These are phyloP conservation scores for Myripristis murdjan DNA, from an alignment of 2,797 vertebrate genomes.

Conservation along the genomic window DNA sequence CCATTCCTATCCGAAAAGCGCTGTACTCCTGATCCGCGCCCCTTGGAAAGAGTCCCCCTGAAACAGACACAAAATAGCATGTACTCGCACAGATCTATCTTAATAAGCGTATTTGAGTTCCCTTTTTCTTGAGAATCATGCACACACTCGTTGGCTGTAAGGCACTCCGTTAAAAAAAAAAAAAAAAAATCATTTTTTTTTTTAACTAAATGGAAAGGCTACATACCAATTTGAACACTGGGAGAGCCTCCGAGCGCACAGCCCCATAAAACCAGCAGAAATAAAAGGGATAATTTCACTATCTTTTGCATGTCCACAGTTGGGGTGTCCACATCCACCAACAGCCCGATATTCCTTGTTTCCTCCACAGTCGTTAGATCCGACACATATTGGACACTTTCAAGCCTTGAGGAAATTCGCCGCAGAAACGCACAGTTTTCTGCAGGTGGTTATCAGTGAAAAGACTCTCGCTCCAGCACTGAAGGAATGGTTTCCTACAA, in stretches of 20 bases:
- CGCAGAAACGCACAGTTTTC: constrained; percentile 21
- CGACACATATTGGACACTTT: constrained; percentile 84
- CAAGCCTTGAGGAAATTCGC: constrained; percentile 27
- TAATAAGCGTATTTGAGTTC: background rate
- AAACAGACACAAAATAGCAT: constrained; percentile 54
- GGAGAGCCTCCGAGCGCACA: constrained; percentile 92
- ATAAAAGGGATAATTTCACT: constrained; percentile 91
- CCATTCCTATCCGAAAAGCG: constrained; percentile 98
- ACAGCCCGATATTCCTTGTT: constrained; percentile 75
- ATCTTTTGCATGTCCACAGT: constrained; percentile 96
- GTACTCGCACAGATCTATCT: constrained; percentile 3
- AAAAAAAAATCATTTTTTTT: background rate
- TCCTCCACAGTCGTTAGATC: constrained; percentile 86
- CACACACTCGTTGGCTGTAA: background rate
- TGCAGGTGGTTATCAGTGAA: constrained; percentile 66
- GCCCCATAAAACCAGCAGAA: constrained; percentile 93
- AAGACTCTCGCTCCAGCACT: constrained; percentile 54
- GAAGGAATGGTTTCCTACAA: constrained; percentile 75
- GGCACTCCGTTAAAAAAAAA: background rate
- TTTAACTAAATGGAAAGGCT: constrained; percentile 10
- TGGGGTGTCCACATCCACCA: constrained; percentile 90
- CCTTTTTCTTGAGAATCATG: background rate
- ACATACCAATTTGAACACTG: constrained; percentile 97
- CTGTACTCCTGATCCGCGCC: constrained; percentile 99
- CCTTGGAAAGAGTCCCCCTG: constrained; percentile 97